These are phyloP conservation scores for Tokudaia tokunoshimensis DNA, from an alignment of 2,797 vertebrate species.

Conservation along the genomic window DNA sequence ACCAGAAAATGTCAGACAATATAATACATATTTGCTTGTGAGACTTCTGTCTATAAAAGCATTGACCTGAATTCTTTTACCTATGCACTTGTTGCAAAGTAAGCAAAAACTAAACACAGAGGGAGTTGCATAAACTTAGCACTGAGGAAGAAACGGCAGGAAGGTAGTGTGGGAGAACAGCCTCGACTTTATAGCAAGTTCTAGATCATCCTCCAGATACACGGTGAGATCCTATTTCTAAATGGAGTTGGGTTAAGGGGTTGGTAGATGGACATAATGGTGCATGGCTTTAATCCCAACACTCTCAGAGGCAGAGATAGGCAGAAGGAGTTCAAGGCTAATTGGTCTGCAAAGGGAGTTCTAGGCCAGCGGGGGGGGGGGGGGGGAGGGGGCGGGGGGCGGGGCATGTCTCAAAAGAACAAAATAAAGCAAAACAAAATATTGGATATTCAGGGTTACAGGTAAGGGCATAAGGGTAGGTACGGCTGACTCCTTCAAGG, in stretches of 20 bases:
- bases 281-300: not conserved
- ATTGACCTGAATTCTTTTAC: conserved; percentile 14
- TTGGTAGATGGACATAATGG: no score
- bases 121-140: not conserved
- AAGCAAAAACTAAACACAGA: not conserved
- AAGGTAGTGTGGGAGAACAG: not conserved
- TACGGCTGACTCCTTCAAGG: not conserved
- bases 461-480: not conserved
- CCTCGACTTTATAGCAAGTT: not conserved
- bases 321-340: not conserved
- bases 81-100: not conserved
- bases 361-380: not conserved
- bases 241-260: not conserved
- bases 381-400: no score
- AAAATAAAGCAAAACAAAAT: not conserved
- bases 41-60: not conserved
- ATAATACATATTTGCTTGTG: not conserved
- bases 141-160: not conserved
- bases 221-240: not conserved
- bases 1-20: not conserved
- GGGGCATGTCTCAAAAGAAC: not conserved
- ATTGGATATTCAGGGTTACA: not conserved
- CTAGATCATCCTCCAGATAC: not conserved
- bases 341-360: not conserved
- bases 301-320: not conserved